Evolutionary conservation across 2,113 vertebrate species (phyloP).

Genomic region (Donacobius atricapilla): DNA sequence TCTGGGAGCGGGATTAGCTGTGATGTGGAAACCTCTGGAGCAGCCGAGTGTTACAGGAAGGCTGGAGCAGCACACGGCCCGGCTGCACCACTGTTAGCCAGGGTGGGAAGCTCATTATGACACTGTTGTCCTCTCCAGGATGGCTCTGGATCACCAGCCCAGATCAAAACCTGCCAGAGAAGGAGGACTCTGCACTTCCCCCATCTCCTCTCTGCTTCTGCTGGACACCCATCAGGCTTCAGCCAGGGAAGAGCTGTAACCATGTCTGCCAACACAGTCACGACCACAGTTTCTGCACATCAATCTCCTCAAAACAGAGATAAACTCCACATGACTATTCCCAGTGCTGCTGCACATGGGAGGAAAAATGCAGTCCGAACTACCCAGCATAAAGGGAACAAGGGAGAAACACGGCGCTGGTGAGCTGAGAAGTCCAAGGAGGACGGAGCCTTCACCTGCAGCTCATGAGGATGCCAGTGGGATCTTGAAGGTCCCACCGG

Average conservation of each 20-base stretch:
- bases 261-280: background rate
- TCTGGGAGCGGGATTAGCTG: background rate
- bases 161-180: fast-evolving
- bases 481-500: background rate
- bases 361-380: background rate
- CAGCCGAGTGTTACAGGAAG: fast-evolving
- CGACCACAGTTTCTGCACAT: background rate
- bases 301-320: background rate
- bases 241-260: background rate
- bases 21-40: conserved; percentile 14
- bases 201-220: background rate
- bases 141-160: background rate
- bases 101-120: background rate
- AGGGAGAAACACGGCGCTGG: fast-evolving
- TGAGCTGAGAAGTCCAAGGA: background rate
- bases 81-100: background rate
- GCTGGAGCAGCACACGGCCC: background rate
- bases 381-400: background rate
- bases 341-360: background rate
- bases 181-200: fast-evolving
- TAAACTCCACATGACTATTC: background rate
- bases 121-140: fast-evolving
- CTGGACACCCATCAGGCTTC: background rate
- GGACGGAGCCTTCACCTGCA: fast-evolving
- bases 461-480: fast-evolving